phyloP scores from a whole-genome alignment of 2,113 vertebrate species.

The Mellivora capensis region DNA sequence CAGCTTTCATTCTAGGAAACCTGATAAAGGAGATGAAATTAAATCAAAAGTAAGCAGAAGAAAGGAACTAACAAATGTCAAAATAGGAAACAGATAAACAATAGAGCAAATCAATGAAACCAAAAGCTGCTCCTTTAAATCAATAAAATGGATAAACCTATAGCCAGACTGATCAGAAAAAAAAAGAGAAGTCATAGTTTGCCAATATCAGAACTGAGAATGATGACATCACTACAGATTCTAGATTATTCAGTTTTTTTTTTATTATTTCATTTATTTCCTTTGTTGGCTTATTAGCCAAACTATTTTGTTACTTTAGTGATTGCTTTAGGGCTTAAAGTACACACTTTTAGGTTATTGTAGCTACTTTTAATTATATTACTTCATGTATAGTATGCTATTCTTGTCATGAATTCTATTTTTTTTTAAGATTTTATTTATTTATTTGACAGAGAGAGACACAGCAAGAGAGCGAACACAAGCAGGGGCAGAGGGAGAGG shows the following conservation, averaged over 20 bases:
- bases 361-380: neutral
- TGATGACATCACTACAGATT: neutral
- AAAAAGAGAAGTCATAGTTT: neutral
- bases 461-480: too few relatives aligned
- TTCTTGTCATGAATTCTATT: neutral
- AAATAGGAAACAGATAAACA: neutral
- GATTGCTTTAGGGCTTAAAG: neutral
- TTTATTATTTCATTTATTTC: neutral
- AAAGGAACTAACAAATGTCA: neutral
- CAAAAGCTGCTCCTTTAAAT: neutral
- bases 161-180: neutral
- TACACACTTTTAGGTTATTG: neutral
- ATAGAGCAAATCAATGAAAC: neutral
- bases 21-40: neutral
- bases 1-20: neutral
- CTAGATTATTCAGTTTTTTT: neutral
- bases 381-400: neutral
- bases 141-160: neutral
- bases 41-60: neutral
- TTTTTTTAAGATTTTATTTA: too few relatives aligned
- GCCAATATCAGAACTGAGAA: neutral
- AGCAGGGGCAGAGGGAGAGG: too few relatives aligned
- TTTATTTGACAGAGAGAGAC: too few relatives aligned
- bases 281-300: neutral
- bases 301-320: constrained; percentile 12